A percentile compares a stretch with the other conserved stretches of the same genome.
phyloP scores from a whole-genome alignment of 2,797 vertebrate genomes.

The Sebastes trivittatus region DNA sequence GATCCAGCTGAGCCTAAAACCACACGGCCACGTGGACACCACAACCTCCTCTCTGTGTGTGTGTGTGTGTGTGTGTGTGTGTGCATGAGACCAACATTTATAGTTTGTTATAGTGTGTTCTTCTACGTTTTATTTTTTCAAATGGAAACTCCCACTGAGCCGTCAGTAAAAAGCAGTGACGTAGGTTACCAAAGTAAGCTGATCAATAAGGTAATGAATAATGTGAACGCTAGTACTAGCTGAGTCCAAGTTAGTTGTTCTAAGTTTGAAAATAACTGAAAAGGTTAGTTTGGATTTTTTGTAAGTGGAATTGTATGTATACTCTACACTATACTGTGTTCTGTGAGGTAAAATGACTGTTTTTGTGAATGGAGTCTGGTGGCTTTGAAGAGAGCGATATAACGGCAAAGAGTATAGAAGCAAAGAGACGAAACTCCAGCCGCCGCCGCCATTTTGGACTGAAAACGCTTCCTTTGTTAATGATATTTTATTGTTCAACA shows the following conservation, averaged over 20 bases:
- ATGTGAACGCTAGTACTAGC: neutral
- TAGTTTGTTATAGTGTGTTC: constrained; percentile 3
- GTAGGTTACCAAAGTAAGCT: neutral
- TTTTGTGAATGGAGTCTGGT: too few relatives aligned
- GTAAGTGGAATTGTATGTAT: too few relatives aligned
- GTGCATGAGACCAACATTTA: neutral
- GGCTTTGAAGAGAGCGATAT: too few relatives aligned
- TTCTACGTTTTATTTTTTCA: neutral
- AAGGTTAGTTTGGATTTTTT: neutral
- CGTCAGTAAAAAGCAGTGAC: neutral
- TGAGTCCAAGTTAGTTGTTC: neutral
- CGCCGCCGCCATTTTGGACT: too few relatives aligned
- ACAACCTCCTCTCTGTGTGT: neutral
- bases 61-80: neutral
- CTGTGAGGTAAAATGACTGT: too few relatives aligned
- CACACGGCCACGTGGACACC: constrained; percentile 55
- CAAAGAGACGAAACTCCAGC: too few relatives aligned
- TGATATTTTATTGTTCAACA: too few relatives aligned
- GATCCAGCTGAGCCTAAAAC: constrained; percentile 49
- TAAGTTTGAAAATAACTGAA: too few relatives aligned
- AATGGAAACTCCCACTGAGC: neutral
- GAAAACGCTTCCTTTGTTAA: too few relatives aligned
- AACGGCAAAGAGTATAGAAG: too few relatives aligned
- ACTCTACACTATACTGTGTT: too few relatives aligned
- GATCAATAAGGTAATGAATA: neutral